Evolutionary conservation across 1,140 invertebrate genomes (phyloP), one percentile per base, ranked within the genome.

Genomic region (Achatina immaculata): DNA sequence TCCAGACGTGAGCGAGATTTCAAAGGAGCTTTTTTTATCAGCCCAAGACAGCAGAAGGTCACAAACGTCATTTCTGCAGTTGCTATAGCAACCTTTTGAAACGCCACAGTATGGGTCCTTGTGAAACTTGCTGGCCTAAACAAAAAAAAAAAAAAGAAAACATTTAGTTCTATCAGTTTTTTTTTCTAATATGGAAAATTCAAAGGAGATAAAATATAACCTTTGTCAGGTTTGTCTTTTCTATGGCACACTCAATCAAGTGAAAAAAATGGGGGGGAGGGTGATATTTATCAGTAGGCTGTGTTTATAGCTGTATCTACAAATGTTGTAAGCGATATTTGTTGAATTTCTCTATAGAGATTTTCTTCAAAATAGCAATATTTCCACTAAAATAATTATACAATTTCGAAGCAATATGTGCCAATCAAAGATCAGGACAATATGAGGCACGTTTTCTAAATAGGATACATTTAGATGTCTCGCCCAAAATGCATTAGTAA

Each of bases 71-170:
- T 43, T 24, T 38, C 34, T 48, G 38, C 77, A 79, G 43, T 79
- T 71, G 66, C 65, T 69, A 65, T 65, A 79, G 43, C 77, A 79
- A 48, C 77, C 77, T 65, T 79, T 79, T 24, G 28, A 69, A 11
- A 6, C 48, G 1, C 77, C 77, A 43, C 77, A 79, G 42, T 36
- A 65, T 14, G 65, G 62, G 77, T 79, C 77, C 36, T 79, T 79
- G 7, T 4, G 1, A 65, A 79, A 79, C 6, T 34, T 69, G n/a
- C 24, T 40, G 7, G n/a, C 45, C 77, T 79, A 1, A 34, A 66
- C 28, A n/a, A 7, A 66, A 62, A 45, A 21, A 75, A 31, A 75
- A 72, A 68, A 68, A 11, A 28, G 11, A 11, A 21, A 16, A 68
- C 11, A n/a, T 68, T 34, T 68, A 28, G 9, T 68, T 11, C 65